Percentiles rank a stretch among this genome's conserved stretches.
Evolutionary conservation across 2,888 invertebrate genomes (phyloP).

Genomic region (Tetranychus piercei): DNA sequence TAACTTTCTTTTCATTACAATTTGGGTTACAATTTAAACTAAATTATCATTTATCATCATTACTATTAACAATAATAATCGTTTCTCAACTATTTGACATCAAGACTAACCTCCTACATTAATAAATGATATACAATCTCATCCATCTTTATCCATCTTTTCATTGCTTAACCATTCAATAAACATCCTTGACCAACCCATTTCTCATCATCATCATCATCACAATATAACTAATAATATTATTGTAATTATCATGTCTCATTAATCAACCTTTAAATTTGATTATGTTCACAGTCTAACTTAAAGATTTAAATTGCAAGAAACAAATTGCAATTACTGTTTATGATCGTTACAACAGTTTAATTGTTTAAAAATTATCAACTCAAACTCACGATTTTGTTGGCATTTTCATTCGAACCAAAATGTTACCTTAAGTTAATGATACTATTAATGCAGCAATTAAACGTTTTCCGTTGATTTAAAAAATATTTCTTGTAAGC

Average conservation of each 20-base stretch:
- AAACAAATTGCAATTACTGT: background rate
- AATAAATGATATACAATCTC: background rate
- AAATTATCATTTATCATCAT: background rate
- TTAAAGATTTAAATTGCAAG: background rate
- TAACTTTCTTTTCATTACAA: background rate
- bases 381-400: too few species aligned
- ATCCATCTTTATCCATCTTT: background rate
- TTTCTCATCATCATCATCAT: background rate
- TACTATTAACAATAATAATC: background rate
- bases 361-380: too few species aligned
- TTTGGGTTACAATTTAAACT: too few species aligned
- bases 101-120: too few species aligned
- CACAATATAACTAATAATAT: background rate
- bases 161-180: background rate
- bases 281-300: background rate
- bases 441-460: too few species aligned
- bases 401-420: too few species aligned
- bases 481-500: too few species aligned
- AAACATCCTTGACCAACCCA: background rate
- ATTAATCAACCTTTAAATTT: too few species aligned
- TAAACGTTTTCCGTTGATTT: too few species aligned
- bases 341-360: background rate
- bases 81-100: too few species aligned
- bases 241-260: too few species aligned
- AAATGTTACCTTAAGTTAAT: too few species aligned